Percentiles rank a stretch among this genome's conserved stretches.
Evolutionary conservation across 2,888 invertebrate species (phyloP).

Genomic region (Dynastes hyllus): DNA sequence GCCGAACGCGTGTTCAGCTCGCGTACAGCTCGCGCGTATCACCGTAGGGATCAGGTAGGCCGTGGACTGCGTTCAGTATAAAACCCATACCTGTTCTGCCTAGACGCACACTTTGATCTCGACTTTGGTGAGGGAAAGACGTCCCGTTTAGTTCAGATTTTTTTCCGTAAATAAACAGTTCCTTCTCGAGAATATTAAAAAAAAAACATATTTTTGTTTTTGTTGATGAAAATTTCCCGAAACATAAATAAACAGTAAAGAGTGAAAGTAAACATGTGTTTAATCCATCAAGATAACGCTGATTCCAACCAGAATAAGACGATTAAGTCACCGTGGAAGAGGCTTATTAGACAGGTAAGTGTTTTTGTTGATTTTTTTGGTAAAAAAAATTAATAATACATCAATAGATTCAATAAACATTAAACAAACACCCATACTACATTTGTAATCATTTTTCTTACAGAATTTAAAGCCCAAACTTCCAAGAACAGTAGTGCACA

Average conservation of each 20-base stretch:
- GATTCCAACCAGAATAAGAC: slow-evolving; percentile 66
- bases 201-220: no score
- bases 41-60: slow-evolving; percentile 56
- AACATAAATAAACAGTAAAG: no score
- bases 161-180: no score
- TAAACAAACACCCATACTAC: no score
- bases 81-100: slow-evolving; percentile 63
- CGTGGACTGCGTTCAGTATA: slow-evolving; percentile 60
- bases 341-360: slow-evolving; percentile 76
- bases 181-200: not conserved
- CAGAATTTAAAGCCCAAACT: slow-evolving; percentile 76
- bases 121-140: slow-evolving; percentile 50
- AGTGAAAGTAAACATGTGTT: slow-evolving; percentile 30
- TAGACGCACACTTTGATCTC: slow-evolving; percentile 63
- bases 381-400: no score
- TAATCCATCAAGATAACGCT: slow-evolving; percentile 46
- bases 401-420: no score
- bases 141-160: not conserved
- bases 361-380: not conserved
- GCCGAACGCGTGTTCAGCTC: slow-evolving; percentile 69
- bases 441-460: slow-evolving; percentile 61
- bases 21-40: slow-evolving; percentile 63
- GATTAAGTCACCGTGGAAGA: slow-evolving; percentile 75
- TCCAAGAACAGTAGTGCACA: slow-evolving; percentile 74
- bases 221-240: no score